These are phyloP conservation scores for Cnemophilus loriae DNA, from an alignment of 2,113 vertebrate species.

Conservation along the genomic window DNA sequence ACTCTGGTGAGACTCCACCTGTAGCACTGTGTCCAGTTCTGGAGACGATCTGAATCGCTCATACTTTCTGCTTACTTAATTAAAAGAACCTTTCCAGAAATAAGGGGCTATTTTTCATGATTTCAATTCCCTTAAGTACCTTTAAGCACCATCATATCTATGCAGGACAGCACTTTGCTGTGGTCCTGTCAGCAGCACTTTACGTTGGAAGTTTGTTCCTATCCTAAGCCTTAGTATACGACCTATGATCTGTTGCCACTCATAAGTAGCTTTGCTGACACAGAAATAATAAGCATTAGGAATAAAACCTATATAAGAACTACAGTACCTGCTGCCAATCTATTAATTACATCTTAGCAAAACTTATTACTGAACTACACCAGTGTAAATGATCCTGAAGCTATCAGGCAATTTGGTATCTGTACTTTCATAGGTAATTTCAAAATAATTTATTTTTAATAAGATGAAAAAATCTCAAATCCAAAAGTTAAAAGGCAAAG, in stretches of 20 bases:
- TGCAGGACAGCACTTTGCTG: not conserved
- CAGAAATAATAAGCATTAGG: not conserved
- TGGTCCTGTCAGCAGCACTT: not conserved
- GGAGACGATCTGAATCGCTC: not conserved
- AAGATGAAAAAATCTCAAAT: not conserved
- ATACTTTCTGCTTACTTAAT: not conserved
- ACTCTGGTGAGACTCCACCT: not conserved
- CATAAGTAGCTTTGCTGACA: not conserved
- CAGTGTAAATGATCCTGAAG: not conserved
- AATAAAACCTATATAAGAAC: not conserved
- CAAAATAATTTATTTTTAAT: not conserved
- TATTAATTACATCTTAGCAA: not conserved
- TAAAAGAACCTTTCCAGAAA: not conserved
- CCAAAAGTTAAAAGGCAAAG: not conserved
- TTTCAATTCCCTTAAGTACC: not conserved
- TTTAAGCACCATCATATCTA: not conserved
- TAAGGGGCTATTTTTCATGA: not conserved
- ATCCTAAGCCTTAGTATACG: not conserved
- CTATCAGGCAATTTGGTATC: not conserved
- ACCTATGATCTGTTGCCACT: not conserved
- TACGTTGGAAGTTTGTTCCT: not conserved
- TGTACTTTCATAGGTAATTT: not conserved
- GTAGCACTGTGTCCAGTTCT: not conserved
- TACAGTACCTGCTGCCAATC: not conserved
- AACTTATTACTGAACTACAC: not conserved